Evolutionary conservation across 2,113 vertebrate genomes (phyloP), one percentile per base, ranked within the genome.

Genomic region (Chaenogobius annularis): DNA sequence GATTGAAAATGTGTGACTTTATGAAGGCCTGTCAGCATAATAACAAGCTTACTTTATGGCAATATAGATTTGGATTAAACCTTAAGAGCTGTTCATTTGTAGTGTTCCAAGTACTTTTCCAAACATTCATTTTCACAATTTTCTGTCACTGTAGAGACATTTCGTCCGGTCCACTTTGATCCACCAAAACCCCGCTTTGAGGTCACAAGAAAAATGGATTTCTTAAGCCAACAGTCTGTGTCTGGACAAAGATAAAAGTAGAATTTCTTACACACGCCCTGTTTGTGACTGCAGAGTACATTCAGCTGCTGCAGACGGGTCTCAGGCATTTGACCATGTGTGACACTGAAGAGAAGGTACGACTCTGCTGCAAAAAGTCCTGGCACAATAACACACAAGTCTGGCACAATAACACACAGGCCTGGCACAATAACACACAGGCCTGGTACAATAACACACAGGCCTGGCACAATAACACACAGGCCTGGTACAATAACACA

Each of bases 261-360:
- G 48, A 40, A 46, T 61, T 71, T 78, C 58, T 65, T 67, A 70
- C 74, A 74, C 85, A 84, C 85, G 56, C 85, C 80, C 83, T 72
- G 72, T 86, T 84, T 83, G 78, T 88, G 82, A 88, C 86, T 84
- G 66, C 64, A 82, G 82, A 78, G 82, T 55, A 69, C 81, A 74
- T 74, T 78, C 86, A 88, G 82, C 88, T 89, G 88, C 78, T 79
- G 82, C 37, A 0, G 48, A 75, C 66, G 50, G 26, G n/a, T 3
- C 71, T 44, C 67, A 62, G 75, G 70, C 75, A 70, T 23, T 20
- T 0, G 48, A 80, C 76, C 77, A 79, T 68, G 26, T 31, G 64
- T 63, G 35, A 69, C 47, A 72, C 64, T 80, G 44, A 9, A 47
- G 10, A 3, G 26, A 19, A 73, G 50, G 40, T 56, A 52, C 70